Conservation (phyloP, 2,888 invertebrate genomes). For the Ceraclea dissimilis region DNA sequence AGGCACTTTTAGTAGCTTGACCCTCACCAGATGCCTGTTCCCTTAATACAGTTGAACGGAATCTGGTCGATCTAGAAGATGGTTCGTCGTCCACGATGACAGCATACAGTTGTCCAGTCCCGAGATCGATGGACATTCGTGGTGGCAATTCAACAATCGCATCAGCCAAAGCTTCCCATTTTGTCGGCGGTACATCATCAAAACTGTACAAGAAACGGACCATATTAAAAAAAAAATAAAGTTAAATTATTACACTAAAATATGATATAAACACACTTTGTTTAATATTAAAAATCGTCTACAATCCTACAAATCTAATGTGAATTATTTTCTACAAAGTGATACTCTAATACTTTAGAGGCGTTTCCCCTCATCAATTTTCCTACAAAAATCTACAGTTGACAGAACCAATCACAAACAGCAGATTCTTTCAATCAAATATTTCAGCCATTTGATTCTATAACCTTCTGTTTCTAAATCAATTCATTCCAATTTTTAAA, state of each 20-base stretch:
- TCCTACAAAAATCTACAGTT: too few species aligned
- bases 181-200: conserved; percentile 38
- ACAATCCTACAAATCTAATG: not conserved
- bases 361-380: too few species aligned
- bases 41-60: conserved; percentile 8
- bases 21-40: conserved; percentile 1
- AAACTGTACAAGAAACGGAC: conserved; percentile 13
- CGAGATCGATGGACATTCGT: conserved; percentile 43
- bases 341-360: too few species aligned
- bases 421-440: too few species aligned
- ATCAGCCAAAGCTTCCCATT: conserved; percentile 56
- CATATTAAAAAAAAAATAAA: too few species aligned
- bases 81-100: conserved; percentile 23
- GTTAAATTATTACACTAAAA: too few species aligned
- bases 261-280: not conserved
- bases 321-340: not conserved
- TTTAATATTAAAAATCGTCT: not conserved
- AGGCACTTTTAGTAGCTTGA: conserved; percentile 1
- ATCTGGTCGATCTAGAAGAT: conserved; percentile 1
- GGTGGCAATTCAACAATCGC: conserved; percentile 50
- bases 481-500: too few species aligned
- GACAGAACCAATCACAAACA: too few species aligned
- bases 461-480: too few species aligned
- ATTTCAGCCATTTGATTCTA: too few species aligned
- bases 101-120: conserved; percentile 39